Base-by-base conservation (phyloP, 2,888 invertebrate genomes). In the Drosophila antonietae region DNA sequence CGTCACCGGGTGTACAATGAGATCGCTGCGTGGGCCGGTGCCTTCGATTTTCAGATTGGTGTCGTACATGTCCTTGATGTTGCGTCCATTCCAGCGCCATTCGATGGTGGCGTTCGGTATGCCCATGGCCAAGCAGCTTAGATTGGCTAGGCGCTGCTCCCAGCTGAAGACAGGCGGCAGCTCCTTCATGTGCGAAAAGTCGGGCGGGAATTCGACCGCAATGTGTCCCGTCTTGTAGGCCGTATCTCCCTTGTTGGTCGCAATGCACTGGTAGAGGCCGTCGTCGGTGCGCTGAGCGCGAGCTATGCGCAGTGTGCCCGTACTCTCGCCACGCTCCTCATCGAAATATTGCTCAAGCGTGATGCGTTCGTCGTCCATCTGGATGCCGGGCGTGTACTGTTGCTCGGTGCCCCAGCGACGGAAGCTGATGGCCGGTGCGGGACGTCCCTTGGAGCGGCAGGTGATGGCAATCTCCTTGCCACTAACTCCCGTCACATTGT, bases 21-120 rank as follows among this genome's bases (percentile, higher is more conserved):
- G 94, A 75, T 95, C 95, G 62, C 97, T 97, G 33, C 94, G 93
- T 2, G 97, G 96, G 6, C 96, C 96, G 14, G 94, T 94, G 10
- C 95, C 95, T 56, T 94, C 94, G 75, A 95, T 95, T 75, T 93
- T 93, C 5, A 96, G 93, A 59, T 90, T 81, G 0, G 94, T 93
- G 52, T 94, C 94, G 41, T 86, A 90, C 18, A 89, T 68, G 76
- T 95, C 94, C 69, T 93, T 93, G 33, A 95, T 91, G 69, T 94
- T 94, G 52, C 93, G 90, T 41, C 95, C 94, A 69, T 94, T 94
- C 92, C 93, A 95, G 92, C 94, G 95, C 98, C 98, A 98, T 90
- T 95, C 95, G 81, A 98, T 97, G 9, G 98, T 98, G 0, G 98
- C 98, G 91, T 98, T 98, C 4, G 98, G 98, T 86, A 98, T 94